phyloP scores from a whole-genome alignment of 1,140 invertebrate genomes.

The Berghia stephanieae region DNA sequence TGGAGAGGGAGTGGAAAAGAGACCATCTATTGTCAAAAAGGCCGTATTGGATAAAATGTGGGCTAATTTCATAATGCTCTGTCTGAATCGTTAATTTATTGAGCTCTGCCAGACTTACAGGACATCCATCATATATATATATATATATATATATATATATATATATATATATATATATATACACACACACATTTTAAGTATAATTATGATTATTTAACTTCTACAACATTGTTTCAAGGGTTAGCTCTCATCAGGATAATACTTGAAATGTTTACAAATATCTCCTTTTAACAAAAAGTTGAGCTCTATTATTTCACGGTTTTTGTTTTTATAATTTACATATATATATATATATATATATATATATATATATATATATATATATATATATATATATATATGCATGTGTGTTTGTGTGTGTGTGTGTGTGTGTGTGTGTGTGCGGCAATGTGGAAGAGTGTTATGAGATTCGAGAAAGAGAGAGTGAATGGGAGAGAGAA shows the following conservation, averaged over 20 bases:
- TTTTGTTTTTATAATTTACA: no score
- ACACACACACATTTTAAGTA: no score
- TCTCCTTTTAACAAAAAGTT: no score
- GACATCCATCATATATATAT: neutral
- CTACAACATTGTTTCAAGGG: no score
- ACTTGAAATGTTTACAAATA: no score
- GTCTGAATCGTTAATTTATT: neutral
- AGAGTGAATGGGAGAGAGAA: neutral
- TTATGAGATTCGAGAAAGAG: neutral
- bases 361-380: neutral
- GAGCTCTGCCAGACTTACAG: neutral
- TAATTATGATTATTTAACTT: no score
- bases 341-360: no score
- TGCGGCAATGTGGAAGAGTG: neutral
- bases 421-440: slow-evolving; percentile 23
- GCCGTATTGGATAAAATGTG: no score
- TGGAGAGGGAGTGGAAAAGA: no score
- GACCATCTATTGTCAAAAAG: no score
- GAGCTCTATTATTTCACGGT: no score
- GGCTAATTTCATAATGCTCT: neutral
- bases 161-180: neutral
- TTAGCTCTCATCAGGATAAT: no score
- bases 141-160: neutral
- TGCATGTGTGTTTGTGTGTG: slow-evolving; percentile 14
- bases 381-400: neutral